Percentiles rank a stretch among this genome's conserved stretches.
These are phyloP conservation scores for Tinea pellionella DNA, from an alignment of 2,888 invertebrate species.

Conservation along the genomic window DNA sequence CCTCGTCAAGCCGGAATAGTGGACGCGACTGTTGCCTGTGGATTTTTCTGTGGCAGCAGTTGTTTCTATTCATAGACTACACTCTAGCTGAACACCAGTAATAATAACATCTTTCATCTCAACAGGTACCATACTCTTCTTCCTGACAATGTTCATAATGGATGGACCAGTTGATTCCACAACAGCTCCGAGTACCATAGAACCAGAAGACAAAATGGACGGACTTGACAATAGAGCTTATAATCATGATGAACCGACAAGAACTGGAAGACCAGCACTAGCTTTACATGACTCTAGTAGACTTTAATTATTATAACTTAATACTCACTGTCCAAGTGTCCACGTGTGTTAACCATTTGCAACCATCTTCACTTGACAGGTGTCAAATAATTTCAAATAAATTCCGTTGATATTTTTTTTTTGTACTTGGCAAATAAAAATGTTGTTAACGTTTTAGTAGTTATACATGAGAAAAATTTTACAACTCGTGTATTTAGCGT, in stretches of 20 bases:
- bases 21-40: no score
- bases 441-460: no score
- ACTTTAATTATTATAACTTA: slow-evolving; percentile 21
- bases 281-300: slow-evolving; percentile 27
- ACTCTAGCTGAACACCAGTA: no score
- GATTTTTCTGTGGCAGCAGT: neutral
- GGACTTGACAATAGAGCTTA: slow-evolving; percentile 68
- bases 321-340: neutral
- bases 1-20: no score
- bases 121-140: slow-evolving; percentile 83
- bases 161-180: slow-evolving; percentile 64
- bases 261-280: slow-evolving; percentile 25
- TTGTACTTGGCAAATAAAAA: no score
- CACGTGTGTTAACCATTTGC: no score
- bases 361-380: no score
- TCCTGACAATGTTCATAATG: slow-evolving; percentile 84
- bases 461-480: no score
- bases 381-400: no score
- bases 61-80: no score
- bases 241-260: slow-evolving; percentile 54
- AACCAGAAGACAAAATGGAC: slow-evolving; percentile 27
- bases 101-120: neutral
- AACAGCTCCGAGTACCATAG: slow-evolving; percentile 17
- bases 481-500: no score
- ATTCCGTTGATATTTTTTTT: no score